Evolutionary conservation across 30 jellyfish, hydroid and myxozoan species (phyloP).

Genomic region (Sanderia malayensis): DNA sequence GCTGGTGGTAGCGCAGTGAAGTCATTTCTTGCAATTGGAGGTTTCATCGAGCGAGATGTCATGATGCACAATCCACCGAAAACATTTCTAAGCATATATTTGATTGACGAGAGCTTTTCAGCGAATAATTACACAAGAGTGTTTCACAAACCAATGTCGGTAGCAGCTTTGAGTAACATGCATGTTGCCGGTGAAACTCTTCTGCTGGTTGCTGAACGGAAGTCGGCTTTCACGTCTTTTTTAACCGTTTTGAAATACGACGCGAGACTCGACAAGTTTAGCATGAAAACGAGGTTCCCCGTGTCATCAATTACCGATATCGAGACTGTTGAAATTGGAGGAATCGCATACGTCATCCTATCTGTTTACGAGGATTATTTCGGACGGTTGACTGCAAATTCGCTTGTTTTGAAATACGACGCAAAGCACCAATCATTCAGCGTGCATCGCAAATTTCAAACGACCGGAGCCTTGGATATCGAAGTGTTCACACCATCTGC

Average conservation of each 20-base stretch:
- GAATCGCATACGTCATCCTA: conserved; percentile 35
- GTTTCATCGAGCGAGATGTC: conserved; percentile 38
- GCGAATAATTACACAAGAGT: neutral
- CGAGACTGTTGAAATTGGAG: conserved; percentile 36
- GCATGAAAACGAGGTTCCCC: conserved; percentile 51
- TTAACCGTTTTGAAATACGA: conserved; percentile 44
- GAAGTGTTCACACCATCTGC: conserved; percentile 21
- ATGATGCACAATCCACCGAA: too few species aligned
- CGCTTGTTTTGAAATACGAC: conserved; percentile 49
- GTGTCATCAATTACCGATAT: conserved; percentile 61
- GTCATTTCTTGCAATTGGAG: conserved; percentile 28
- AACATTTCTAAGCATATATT: conserved; percentile 11
- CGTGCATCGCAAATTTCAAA: conserved; percentile 31
- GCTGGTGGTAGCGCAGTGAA: neutral
- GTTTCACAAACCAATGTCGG: conserved; percentile 40
- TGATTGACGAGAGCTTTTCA: neutral
- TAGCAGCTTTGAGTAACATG: conserved; percentile 23
- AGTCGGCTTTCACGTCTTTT: conserved; percentile 31
- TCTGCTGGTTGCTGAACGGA: conserved; percentile 35
- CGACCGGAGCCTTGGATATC: conserved; percentile 71
- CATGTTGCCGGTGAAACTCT: conserved; percentile 3
- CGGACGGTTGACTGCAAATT: conserved; percentile 42
- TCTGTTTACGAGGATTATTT: conserved; percentile 50
- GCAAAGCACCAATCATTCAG: conserved; percentile 2
- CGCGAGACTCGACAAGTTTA: conserved; percentile 1